Conservation (phyloP, 2,113 vertebrate species). For the Terrapene triunguis region DNA sequence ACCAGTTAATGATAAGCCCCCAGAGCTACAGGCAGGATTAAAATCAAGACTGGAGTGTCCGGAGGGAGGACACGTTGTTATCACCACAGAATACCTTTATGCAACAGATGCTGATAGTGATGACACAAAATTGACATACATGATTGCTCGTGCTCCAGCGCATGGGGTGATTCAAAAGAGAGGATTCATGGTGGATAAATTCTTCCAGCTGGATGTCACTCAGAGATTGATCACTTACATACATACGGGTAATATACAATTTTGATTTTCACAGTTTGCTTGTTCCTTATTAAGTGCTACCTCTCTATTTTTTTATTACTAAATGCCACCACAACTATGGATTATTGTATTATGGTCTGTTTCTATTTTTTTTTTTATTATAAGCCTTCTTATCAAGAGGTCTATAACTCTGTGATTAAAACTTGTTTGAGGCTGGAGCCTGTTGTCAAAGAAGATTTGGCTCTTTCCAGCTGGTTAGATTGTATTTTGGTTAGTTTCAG, state of each 20-base stretch:
- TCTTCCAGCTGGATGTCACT: conserved; percentile 80
- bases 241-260: conserved; percentile 71
- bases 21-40: conserved; percentile 70
- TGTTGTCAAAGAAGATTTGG: too few relatives aligned
- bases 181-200: conserved; percentile 69
- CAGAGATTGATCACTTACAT: conserved; percentile 78
- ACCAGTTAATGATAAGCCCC: conserved; percentile 74
- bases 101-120: conserved; percentile 80
- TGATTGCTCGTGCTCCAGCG: conserved; percentile 68
- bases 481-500: too few relatives aligned
- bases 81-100: conserved; percentile 72
- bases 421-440: too few relatives aligned
- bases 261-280: background rate
- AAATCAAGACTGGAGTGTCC: conserved; percentile 65
- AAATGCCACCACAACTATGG: background rate
- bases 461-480: too few relatives aligned
- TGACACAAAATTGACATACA: conserved; percentile 70
- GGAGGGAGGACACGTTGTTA: conserved; percentile 70
- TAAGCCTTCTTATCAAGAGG: too few relatives aligned
- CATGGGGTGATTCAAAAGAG: conserved; percentile 72
- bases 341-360: too few relatives aligned
- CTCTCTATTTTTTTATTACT: background rate
- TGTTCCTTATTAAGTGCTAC: background rate
- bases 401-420: too few relatives aligned
- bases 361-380: too few relatives aligned